Percentiles rank a stretch among this genome's conserved stretches.
Conservation (phyloP, 1,140 invertebrate genomes). For the Brachionus angularis region DNA sequence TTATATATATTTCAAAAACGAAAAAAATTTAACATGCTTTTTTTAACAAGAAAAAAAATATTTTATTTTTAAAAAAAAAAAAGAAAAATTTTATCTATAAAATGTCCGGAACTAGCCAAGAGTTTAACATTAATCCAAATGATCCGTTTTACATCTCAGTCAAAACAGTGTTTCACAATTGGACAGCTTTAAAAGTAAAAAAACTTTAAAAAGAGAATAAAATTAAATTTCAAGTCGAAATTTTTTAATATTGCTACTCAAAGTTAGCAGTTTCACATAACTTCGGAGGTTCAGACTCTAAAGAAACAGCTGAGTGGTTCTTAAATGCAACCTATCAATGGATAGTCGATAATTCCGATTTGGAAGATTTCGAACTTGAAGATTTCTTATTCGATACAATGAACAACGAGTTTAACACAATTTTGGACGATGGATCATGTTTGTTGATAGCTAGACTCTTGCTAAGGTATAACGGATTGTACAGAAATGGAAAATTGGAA, state of each 20-base stretch:
- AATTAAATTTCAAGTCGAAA: too few relatives aligned
- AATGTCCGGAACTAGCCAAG: not conserved
- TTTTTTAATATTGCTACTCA: not conserved
- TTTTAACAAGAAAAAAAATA: too few relatives aligned
- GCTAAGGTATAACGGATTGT: not conserved
- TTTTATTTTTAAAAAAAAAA: conserved; percentile 14
- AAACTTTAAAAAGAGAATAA: not conserved
- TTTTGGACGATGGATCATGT: conserved; percentile 38
- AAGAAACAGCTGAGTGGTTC: conserved; percentile 45
- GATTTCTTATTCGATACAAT: conserved; percentile 43
- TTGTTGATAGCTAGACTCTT: not conserved
- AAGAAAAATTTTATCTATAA: not conserved
- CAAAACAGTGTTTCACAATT: conserved; percentile 21
- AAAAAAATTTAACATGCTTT: too few relatives aligned
- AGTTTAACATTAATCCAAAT: not conserved
- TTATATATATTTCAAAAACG: too few relatives aligned
- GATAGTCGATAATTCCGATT: conserved; percentile 44
- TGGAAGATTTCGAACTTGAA: conserved; percentile 41
- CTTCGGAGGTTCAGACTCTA: conserved; percentile 37
- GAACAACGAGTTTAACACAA: conserved; percentile 43
- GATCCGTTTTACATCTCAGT: conserved; percentile 14
- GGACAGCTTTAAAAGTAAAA: not conserved
- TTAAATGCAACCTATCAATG: conserved; percentile 43
- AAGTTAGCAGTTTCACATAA: conserved; percentile 37
- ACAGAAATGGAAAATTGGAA: not conserved